Percentiles rank a stretch among this genome's conserved stretches.
These are phyloP conservation scores for Sardinella longiceps DNA, from an alignment of 2,797 vertebrate species.

Conservation along the genomic window DNA sequence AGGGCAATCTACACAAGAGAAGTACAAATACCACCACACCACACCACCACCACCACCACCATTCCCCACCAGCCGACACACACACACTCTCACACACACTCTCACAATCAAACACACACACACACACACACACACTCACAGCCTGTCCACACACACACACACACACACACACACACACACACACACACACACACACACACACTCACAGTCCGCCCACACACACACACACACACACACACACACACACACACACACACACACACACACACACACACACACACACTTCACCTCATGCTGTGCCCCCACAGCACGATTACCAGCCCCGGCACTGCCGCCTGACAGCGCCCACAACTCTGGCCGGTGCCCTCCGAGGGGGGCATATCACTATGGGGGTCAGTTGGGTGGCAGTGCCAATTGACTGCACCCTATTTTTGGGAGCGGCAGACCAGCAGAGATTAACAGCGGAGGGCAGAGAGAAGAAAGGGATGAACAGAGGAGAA, in stretches of 20 bases:
- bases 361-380: not conserved
- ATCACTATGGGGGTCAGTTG: not conserved
- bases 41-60: too few relatives aligned
- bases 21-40: not conserved
- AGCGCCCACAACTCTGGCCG: constrained; percentile 2
- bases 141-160: too few relatives aligned
- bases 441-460: constrained; percentile 19
- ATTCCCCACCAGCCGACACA: too few relatives aligned
- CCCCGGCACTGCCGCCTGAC: not conserved
- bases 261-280: too few relatives aligned
- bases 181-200: too few relatives aligned
- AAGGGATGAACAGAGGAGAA: constrained; percentile 3
- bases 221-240: too few relatives aligned
- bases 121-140: too few relatives aligned
- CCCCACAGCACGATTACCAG: not conserved
- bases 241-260: too few relatives aligned
- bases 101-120: too few relatives aligned
- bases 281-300: not conserved
- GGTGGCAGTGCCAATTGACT: not conserved
- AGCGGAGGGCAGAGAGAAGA: not conserved
- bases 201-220: too few relatives aligned
- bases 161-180: too few relatives aligned
- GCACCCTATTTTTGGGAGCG: not conserved
- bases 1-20: not conserved
- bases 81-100: too few relatives aligned